Conservation (phyloP, 2,113 vertebrate genomes). For the Anguilla rostrata region DNA sequence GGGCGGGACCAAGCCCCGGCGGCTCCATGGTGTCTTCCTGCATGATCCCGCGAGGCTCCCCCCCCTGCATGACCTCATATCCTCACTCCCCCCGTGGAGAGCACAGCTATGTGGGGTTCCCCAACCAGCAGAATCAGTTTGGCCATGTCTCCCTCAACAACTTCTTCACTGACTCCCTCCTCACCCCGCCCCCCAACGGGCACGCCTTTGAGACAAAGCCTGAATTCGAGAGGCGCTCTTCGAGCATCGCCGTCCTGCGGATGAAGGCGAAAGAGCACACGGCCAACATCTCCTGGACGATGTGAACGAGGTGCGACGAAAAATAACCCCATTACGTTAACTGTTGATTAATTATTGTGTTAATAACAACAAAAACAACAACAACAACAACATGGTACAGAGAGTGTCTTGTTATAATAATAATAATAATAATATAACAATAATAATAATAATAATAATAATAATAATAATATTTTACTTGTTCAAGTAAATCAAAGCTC, state of each 20-base stretch:
- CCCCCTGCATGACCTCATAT: conserved; percentile 92
- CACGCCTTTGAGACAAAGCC: conserved; percentile 94
- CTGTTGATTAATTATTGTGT: background rate
- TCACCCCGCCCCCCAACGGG: conserved; percentile 79
- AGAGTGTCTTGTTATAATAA: background rate
- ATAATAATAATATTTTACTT: background rate
- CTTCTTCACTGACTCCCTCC: conserved; percentile 94
- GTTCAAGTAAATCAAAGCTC: background rate
- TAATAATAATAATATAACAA: too few species aligned
- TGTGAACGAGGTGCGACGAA: conserved; percentile 71
- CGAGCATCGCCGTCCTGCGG: conserved; percentile 95
- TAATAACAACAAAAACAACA: background rate
- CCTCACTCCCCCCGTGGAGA: conserved; percentile 86
- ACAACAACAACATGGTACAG: background rate
- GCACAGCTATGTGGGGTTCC: conserved; percentile 89
- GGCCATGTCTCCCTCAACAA: conserved; percentile 92
- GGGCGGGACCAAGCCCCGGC: conserved; percentile 80
- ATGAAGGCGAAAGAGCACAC: conserved; percentile 99
- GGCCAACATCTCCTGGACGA: conserved; percentile 98
- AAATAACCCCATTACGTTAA: background rate
- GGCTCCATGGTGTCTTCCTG: conserved; percentile 91
- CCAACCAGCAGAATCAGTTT: conserved; percentile 95
- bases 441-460: too few species aligned
- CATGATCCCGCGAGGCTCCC: conserved; percentile 89
- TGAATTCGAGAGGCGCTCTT: conserved; percentile 93